Conservation (phyloP, 2,113 vertebrate species). For the Scomber scombrus region DNA sequence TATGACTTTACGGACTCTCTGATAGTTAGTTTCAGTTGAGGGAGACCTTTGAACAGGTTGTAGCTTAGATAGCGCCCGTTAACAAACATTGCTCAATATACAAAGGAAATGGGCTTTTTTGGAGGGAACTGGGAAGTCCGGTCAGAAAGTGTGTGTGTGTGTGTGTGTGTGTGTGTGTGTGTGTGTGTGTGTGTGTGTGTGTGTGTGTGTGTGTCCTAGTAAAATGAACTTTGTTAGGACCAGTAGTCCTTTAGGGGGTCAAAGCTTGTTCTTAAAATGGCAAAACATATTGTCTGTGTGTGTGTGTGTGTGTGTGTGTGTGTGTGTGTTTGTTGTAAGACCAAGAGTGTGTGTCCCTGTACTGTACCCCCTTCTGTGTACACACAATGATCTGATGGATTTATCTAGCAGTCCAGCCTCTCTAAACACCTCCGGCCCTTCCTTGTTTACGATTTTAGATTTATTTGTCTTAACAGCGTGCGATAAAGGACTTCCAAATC, state of each 20-base stretch:
- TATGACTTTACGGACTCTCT: not conserved
- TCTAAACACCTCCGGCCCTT: constrained; percentile 9
- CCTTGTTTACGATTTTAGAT: not conserved
- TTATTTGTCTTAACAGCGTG: constrained; percentile 16
- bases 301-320: too few relatives aligned
- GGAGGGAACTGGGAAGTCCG: constrained; percentile 32
- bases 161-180: not conserved
- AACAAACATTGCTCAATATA: constrained; percentile 42
- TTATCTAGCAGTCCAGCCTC: not conserved
- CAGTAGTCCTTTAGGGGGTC: too few relatives aligned
- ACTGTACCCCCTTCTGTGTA: constrained; percentile 3
- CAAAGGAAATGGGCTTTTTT: constrained; percentile 44
- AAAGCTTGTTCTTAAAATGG: too few relatives aligned
- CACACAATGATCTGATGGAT: not conserved
- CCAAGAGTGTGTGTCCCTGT: not conserved
- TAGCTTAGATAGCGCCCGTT: constrained; percentile 23
- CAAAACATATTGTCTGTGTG: too few relatives aligned
- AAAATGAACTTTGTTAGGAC: too few relatives aligned
- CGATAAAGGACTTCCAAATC: not conserved
- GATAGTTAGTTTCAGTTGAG: not conserved
- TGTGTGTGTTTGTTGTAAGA: too few relatives aligned
- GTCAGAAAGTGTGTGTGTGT: not conserved
- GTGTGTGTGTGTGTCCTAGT: too few relatives aligned
- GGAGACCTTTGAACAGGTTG: constrained; percentile 38
- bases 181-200: too few relatives aligned